These are phyloP conservation scores for Proteles cristata DNA, from an alignment of 2,113 vertebrate species.

Conservation along the genomic window DNA sequence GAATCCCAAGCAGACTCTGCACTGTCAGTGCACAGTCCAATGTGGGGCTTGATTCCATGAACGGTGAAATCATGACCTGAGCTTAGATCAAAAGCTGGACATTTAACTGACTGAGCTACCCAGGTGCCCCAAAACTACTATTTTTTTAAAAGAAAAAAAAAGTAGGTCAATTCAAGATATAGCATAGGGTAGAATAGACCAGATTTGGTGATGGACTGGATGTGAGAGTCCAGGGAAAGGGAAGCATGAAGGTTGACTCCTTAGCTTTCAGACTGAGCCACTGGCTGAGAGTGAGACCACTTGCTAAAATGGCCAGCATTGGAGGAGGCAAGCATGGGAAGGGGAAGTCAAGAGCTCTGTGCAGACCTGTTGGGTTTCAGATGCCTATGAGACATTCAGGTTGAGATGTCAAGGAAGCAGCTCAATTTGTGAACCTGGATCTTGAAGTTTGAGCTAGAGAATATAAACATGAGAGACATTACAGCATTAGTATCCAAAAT, in stretches of 20 bases:
- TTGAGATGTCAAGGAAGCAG: neutral
- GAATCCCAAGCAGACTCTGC: no score
- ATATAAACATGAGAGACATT: neutral
- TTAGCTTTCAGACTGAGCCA: neutral
- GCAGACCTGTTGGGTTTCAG: neutral
- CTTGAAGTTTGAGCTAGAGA: neutral
- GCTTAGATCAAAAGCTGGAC: no score
- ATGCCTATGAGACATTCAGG: neutral
- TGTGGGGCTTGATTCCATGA: no score
- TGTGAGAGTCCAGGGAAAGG: neutral
- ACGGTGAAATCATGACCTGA: no score
- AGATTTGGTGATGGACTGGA: neutral
- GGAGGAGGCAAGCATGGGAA: neutral
- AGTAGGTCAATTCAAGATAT: neutral
- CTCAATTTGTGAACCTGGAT: neutral
- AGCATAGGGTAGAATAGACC: neutral
- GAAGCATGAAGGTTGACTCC: neutral
- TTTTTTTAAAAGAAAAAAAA: neutral
- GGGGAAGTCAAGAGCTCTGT: neutral
- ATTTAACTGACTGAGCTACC: no score
- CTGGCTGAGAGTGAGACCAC: neutral
- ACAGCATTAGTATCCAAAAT: neutral
- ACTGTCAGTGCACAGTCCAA: no score
- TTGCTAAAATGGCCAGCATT: neutral
- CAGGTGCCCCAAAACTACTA: no score